Conservation (phyloP, 2,113 vertebrate species). For the Sorex fumeus region DNA sequence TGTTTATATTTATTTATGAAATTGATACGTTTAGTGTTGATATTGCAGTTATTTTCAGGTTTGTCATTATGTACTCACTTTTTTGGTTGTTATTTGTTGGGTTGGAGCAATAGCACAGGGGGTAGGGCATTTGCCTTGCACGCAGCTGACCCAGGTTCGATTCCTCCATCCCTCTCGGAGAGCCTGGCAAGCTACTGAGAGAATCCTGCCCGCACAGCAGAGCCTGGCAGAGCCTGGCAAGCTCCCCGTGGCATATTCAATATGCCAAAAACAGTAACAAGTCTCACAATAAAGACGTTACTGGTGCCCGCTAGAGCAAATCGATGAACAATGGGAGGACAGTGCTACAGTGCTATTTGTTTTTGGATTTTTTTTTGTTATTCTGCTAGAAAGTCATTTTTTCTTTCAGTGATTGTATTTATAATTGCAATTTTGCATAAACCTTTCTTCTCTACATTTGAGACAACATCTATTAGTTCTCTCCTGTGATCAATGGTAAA, state of each 20-base stretch:
- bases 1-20: background rate
- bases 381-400: background rate
- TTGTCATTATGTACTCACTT: background rate
- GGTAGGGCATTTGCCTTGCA: too few relatives aligned
- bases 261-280: too few relatives aligned
- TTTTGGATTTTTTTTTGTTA: background rate
- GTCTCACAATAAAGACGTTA: too few relatives aligned
- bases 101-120: too few relatives aligned
- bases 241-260: too few relatives aligned
- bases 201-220: too few relatives aligned
- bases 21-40: background rate
- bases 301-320: too few relatives aligned
- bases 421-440: slow-evolving; percentile 12
- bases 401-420: slow-evolving; percentile 20
- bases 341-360: background rate
- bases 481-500: background rate
- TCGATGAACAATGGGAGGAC: too few relatives aligned
- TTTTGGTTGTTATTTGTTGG: background rate
- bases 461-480: background rate
- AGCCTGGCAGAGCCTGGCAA: too few relatives aligned
- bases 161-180: too few relatives aligned
- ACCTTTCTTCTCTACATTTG: background rate
- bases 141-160: too few relatives aligned
- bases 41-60: background rate
- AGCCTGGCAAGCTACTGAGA: too few relatives aligned